Evolutionary conservation across 2,113 vertebrate species (phyloP).

Genomic region (Crotalus horridus): DNA sequence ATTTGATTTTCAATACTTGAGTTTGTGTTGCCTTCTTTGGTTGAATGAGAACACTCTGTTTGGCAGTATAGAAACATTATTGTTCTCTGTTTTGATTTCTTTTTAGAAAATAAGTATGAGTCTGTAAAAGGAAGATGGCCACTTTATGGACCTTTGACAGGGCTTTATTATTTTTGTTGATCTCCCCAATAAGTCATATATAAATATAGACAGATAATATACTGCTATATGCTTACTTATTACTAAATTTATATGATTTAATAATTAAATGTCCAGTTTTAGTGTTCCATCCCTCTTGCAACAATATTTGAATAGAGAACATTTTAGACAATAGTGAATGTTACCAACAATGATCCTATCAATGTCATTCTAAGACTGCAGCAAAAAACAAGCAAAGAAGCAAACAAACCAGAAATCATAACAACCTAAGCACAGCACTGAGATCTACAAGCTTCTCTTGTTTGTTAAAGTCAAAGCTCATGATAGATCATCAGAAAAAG

Average conservation of each 20-base stretch:
- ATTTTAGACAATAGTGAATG: neutral
- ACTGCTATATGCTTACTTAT: constrained; percentile 28
- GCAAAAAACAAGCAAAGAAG: neutral
- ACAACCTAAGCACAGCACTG: neutral
- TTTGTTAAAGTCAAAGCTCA: neutral
- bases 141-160: constrained; percentile 21
- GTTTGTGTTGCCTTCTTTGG: constrained; percentile 35
- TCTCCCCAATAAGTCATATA: constrained; percentile 16
- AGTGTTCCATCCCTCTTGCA: neutral
- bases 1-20: constrained; percentile 48
- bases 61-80: constrained; percentile 31
- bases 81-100: neutral
- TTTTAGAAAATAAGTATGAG: constrained; percentile 30
- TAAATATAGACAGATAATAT: neutral
- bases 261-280: neutral
- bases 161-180: constrained; percentile 29
- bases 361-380: neutral
- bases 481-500: neutral
- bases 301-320: neutral
- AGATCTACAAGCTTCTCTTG: neutral
- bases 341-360: neutral
- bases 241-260: neutral
- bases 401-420: neutral
- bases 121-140: constrained; percentile 29
- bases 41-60: constrained; percentile 9